These are phyloP conservation scores for Aethes cnicana DNA, from an alignment of 2,888 invertebrate genomes.

Conservation along the genomic window DNA sequence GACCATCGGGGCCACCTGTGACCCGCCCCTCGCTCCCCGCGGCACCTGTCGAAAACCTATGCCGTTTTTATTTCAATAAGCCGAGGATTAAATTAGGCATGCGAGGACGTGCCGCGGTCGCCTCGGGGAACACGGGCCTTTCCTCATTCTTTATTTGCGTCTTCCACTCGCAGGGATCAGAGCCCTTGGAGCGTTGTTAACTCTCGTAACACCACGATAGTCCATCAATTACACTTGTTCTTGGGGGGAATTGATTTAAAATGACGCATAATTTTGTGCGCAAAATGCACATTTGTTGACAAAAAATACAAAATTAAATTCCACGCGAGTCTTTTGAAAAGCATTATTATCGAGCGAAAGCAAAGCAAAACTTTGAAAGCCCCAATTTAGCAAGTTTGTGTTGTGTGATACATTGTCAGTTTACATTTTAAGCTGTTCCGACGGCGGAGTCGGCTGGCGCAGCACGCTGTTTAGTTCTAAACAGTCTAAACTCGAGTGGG, in stretches of 20 bases:
- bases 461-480: conserved; percentile 4
- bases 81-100: conserved; percentile 80
- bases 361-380: no score
- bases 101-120: conserved; percentile 59
- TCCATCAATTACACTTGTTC: no score
- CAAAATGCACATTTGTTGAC: no score
- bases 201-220: not conserved
- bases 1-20: conserved; percentile 82
- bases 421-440: not conserved
- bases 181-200: conserved; percentile 36
- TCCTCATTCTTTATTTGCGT: conserved; percentile 51
- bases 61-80: conserved; percentile 82
- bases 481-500: conserved; percentile 30
- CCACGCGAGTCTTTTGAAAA: no score
- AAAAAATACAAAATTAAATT: no score
- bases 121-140: conserved; percentile 46
- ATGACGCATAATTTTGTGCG: no score
- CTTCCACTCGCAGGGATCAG: conserved; percentile 39
- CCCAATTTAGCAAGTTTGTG: no score
- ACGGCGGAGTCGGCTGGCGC: not conserved
- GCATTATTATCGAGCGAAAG: no score
- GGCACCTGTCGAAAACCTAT: conserved; percentile 82
- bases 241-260: no score
- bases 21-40: conserved; percentile 57
- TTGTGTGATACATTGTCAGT: conserved; percentile 13